Conservation (phyloP, 2,888 invertebrate species). For the Erpobdella octoculata region DNA sequence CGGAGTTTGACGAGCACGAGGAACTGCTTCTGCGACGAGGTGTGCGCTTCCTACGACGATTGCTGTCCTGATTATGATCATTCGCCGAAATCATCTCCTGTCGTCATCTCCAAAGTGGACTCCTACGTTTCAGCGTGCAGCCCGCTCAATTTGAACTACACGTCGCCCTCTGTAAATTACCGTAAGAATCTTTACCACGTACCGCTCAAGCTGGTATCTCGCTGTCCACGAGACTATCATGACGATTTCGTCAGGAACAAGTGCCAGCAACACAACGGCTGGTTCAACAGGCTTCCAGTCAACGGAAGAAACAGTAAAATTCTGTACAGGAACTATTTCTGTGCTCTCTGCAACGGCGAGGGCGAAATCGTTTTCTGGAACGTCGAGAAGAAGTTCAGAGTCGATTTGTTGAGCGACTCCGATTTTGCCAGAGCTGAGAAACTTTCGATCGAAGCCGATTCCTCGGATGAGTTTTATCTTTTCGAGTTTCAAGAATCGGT, state of each 20-base stretch:
- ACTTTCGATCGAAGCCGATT: background rate
- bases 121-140: background rate
- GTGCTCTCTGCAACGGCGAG: slow-evolving; percentile 42
- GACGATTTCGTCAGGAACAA: slow-evolving; percentile 28
- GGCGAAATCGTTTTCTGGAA: slow-evolving; percentile 33
- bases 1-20: too few species aligned
- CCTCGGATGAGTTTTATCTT: background rate
- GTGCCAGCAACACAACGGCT: slow-evolving; percentile 21
- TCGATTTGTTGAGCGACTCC: background rate
- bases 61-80: slow-evolving; percentile 39
- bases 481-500: background rate
- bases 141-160: background rate
- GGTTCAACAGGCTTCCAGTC: slow-evolving; percentile 37
- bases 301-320: slow-evolving; percentile 33
- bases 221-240: slow-evolving; percentile 35
- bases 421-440: background rate
- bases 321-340: slow-evolving; percentile 41
- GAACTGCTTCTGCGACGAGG: slow-evolving; percentile 40
- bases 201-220: slow-evolving; percentile 34
- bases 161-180: too few species aligned
- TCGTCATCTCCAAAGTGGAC: background rate
- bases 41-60: slow-evolving; percentile 39
- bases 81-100: too few species aligned
- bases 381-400: slow-evolving; percentile 7
- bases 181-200: too few species aligned